phyloP scores from a whole-genome alignment of 2,888 invertebrate genomes.

The Dorcus parallelipipedus region DNA sequence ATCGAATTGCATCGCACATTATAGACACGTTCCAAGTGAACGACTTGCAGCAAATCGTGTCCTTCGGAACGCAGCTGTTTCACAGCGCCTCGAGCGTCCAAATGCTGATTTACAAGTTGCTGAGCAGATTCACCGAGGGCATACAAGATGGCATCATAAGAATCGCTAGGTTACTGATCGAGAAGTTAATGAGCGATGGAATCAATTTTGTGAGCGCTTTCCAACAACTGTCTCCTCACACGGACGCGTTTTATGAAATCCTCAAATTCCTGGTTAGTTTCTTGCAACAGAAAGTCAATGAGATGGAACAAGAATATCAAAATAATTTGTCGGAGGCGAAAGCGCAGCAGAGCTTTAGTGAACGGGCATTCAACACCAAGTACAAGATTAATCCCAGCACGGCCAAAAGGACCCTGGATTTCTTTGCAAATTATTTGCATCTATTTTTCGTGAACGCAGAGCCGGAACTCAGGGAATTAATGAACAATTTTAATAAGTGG shows the following conservation, averaged over 20 bases:
- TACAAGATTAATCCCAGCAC: background rate
- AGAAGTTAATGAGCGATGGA: constrained; percentile 3
- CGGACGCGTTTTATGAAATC: background rate
- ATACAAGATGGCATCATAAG: constrained; percentile 9
- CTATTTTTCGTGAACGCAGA: background rate
- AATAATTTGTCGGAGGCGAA: background rate
- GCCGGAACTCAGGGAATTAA: background rate
- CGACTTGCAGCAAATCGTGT: background rate
- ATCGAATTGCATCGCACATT: background rate
- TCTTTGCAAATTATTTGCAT: background rate
- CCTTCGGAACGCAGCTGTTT: background rate
- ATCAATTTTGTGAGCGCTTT: constrained; percentile 3
- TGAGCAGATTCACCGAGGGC: constrained; percentile 1
- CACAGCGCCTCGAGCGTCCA: background rate
- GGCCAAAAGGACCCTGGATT: background rate
- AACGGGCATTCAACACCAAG: background rate
- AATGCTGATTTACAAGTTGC: background rate
- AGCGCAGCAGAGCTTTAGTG: background rate
- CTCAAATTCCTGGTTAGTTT: background rate
- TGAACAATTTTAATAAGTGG: background rate
- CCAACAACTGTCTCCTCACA: constrained; percentile 10
- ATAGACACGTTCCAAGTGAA: background rate
- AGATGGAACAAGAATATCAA: background rate
- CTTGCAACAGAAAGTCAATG: background rate
- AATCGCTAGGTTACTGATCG: constrained; percentile 5